phyloP scores from a whole-genome alignment of 92 coral and sea anemone species.

The Palythoa caribaeorum region DNA sequence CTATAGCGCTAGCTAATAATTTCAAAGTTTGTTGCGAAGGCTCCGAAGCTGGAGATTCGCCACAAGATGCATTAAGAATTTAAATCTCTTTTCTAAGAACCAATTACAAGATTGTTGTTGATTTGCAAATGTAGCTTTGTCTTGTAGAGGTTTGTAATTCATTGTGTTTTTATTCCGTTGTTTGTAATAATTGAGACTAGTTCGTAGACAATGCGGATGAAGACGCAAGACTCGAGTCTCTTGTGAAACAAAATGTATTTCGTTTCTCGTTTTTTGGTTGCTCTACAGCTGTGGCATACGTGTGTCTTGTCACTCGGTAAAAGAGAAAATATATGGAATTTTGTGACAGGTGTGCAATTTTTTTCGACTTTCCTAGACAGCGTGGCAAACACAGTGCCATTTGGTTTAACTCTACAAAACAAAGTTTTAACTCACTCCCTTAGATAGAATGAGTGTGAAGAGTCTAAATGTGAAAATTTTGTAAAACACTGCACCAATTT shows the following conservation, averaged over 20 bases:
- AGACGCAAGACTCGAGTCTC: neutral
- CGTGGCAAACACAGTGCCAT: neutral
- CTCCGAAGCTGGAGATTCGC: neutral
- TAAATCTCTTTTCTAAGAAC: neutral
- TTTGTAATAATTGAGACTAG: conserved; percentile 9
- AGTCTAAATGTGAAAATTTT: neutral
- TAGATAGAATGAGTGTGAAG: neutral
- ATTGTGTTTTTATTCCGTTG: conserved; percentile 12
- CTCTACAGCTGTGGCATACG: neutral
- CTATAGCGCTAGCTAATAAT: neutral
- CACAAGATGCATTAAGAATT: neutral
- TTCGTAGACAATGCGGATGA: neutral
- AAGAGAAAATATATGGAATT: neutral
- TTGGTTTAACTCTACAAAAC: neutral
- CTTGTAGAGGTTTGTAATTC: neutral
- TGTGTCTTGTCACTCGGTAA: neutral
- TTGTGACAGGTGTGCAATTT: conserved; percentile 19
- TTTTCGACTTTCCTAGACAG: neutral
- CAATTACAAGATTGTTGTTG: neutral
- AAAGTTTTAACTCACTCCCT: neutral
- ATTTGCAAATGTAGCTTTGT: neutral
- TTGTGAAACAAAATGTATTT: conserved; percentile 1
- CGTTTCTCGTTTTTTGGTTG: neutral
- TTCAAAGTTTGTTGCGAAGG: neutral
- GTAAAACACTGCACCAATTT: neutral